Evolutionary conservation across 2,113 vertebrate species (phyloP).

Genomic region (Lota lota): DNA sequence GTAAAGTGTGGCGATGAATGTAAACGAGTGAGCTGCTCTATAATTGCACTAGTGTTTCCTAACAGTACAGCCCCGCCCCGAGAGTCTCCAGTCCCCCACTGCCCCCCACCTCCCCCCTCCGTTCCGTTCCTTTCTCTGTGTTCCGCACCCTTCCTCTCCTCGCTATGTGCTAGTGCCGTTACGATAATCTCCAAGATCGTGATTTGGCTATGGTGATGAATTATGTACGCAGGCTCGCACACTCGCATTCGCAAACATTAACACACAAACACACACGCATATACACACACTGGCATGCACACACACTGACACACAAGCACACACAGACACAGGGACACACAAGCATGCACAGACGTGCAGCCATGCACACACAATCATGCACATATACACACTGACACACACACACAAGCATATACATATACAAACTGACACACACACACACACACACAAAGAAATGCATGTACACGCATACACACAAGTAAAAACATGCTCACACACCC

Average conservation of each 20-base stretch:
- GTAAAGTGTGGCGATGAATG: constrained; percentile 35
- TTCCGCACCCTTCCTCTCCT: background rate
- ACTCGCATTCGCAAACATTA: background rate
- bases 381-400: no score
- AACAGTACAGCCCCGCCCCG: background rate
- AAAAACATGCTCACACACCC: background rate
- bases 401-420: constrained; percentile 6
- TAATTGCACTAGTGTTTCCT: constrained; percentile 4
- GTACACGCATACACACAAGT: no score
- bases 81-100: background rate
- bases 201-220: constrained; percentile 54
- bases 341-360: constrained; percentile 11
- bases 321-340: constrained; percentile 17
- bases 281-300: background rate
- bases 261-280: constrained; percentile 1
- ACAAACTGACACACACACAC: constrained; percentile 8
- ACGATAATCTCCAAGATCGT: constrained; percentile 33
- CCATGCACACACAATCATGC: background rate
- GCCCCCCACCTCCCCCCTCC: background rate
- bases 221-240: constrained; percentile 17
- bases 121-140: background rate
- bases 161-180: constrained; percentile 37
- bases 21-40: constrained; percentile 25
- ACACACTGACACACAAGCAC: constrained; percentile 16
- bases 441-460: no score